Evolutionary conservation across 2,888 invertebrate genomes (phyloP).

Genomic region (Drosophila pullipes): DNA sequence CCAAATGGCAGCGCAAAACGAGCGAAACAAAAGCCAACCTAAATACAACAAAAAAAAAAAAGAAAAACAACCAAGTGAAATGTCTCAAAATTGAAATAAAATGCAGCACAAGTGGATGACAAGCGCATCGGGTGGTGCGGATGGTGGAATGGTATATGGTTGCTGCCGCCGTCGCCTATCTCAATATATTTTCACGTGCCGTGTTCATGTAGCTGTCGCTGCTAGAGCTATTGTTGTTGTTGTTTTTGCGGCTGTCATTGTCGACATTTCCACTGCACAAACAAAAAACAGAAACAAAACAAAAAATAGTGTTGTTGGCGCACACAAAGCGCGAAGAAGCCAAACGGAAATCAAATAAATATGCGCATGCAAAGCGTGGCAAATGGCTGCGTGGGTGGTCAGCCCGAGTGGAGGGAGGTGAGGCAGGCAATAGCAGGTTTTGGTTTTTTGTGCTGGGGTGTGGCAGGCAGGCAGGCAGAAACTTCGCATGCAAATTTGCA

Average conservation of each 20-base stretch:
- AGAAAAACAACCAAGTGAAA: conserved; percentile 57
- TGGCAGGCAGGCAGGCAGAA: conserved; percentile 2
- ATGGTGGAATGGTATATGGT: background rate
- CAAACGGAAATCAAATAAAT: conserved; percentile 61
- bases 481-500: conserved; percentile 70
- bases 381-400: conserved; percentile 14
- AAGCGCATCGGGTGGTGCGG: background rate
- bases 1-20: conserved; percentile 20
- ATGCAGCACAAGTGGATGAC: conserved; percentile 43
- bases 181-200: conserved; percentile 39
- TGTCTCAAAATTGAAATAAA: conserved; percentile 70
- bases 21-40: conserved; percentile 40
- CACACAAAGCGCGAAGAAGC: conserved; percentile 14
- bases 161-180: conserved; percentile 22
- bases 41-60: background rate
- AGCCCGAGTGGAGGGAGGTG: background rate
- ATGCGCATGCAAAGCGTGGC: conserved; percentile 53
- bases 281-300: conserved; percentile 15
- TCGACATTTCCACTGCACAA: conserved; percentile 69
- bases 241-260: conserved; percentile 59
- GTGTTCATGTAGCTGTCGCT: conserved; percentile 30
- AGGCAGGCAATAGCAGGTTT: background rate
- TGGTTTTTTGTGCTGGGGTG: background rate
- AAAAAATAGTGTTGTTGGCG: conserved; percentile 1
- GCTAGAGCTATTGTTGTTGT: conserved; percentile 17